A percentile compares a stretch with the other conserved stretches of the same genome.
These are phyloP conservation scores for Craseonycteris thonglongyai DNA, from an alignment of 2,113 vertebrate genomes.

Conservation along the genomic window DNA sequence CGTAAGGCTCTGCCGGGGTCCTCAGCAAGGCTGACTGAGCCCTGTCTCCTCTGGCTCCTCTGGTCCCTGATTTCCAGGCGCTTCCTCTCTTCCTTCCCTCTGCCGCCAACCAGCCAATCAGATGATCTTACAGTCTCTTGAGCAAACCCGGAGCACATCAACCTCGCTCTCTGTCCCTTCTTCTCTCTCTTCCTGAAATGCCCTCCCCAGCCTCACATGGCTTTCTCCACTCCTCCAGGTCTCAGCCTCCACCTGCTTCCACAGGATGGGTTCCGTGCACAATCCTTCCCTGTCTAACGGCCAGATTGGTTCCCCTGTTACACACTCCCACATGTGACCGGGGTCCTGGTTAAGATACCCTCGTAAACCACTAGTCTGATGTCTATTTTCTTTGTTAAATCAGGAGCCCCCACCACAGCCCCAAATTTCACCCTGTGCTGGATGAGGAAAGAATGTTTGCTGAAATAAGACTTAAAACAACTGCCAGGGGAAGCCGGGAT, in stretches of 20 bases:
- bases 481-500: no score
- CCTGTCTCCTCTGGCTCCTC: neutral
- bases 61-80: neutral
- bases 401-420: fast-evolving
- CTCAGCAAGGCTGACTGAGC: neutral
- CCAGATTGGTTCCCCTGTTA: neutral
- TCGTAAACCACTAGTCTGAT: neutral
- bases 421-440: neutral
- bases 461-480: neutral
- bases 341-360: neutral
- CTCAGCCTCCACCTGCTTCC: neutral
- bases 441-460: neutral
- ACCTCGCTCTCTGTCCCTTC: neutral
- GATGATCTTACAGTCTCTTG: neutral
- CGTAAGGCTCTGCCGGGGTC: neutral
- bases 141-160: neutral
- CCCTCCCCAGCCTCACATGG: neutral
- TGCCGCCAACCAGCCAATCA: neutral
- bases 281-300: neutral
- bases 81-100: neutral
- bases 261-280: neutral
- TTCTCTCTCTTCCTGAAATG: neutral
- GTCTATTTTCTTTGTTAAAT: neutral
- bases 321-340: fast-evolving
- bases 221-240: neutral